Evolutionary conservation across 2,888 invertebrate species (phyloP).

Genomic region (Noctua fimbriata): DNA sequence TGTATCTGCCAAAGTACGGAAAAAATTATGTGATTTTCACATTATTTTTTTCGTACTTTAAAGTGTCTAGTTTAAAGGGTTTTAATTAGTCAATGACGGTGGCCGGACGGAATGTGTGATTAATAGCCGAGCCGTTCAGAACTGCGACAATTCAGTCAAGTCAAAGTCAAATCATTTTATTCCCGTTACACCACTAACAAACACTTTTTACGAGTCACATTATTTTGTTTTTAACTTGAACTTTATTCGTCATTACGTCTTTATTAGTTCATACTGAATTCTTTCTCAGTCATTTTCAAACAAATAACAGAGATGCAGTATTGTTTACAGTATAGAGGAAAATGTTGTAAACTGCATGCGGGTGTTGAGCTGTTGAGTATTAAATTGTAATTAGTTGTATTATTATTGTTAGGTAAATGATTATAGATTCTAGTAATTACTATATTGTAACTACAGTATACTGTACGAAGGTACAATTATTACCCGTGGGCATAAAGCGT

Average conservation of each 20-base stretch:
- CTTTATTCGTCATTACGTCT: background rate
- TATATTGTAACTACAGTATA: background rate
- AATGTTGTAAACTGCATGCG: background rate
- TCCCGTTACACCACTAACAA: background rate
- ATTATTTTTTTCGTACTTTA: no score
- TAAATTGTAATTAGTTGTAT: no score
- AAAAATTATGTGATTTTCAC: no score
- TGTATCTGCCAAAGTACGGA: no score
- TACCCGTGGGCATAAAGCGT: background rate
- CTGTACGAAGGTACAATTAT: background rate
- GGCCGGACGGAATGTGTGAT: background rate
- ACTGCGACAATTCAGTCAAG: background rate
- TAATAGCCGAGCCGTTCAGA: background rate
- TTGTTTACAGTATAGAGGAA: background rate
- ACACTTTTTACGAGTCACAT: background rate
- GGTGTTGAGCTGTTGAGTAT: background rate
- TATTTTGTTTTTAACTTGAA: background rate
- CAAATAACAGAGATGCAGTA: background rate
- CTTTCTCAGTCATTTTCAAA: background rate
- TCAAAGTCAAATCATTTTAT: constrained; percentile 6
- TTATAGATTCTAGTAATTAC: background rate
- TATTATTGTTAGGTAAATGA: background rate
- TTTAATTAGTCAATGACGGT: constrained; percentile 8
- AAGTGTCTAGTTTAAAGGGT: no score
- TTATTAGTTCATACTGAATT: background rate